Evolutionary conservation across 2,888 invertebrate species (phyloP).

Genomic region (Dioctria rufipes): DNA sequence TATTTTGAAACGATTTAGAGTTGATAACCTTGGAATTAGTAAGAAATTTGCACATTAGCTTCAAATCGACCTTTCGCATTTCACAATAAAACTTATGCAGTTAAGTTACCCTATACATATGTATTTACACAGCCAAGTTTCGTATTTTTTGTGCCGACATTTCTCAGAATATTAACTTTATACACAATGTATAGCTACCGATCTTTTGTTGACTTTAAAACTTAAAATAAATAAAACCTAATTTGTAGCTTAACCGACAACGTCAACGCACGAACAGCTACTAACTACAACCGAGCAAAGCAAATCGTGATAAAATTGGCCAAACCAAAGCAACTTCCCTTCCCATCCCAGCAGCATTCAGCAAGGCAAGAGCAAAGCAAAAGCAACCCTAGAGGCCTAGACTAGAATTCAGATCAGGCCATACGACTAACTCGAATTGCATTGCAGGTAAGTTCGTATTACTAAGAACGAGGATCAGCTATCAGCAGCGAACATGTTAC

Average conservation of each 20-base stretch:
- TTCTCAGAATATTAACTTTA: not conserved
- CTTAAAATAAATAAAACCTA: not conserved
- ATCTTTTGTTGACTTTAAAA: not conserved
- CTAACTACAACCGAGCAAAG: constrained; percentile 26
- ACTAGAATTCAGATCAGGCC: too few species aligned
- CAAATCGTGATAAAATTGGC: constrained; percentile 41
- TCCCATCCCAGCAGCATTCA: not conserved
- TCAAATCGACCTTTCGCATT: not conserved
- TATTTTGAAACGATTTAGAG: not conserved
- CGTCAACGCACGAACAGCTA: constrained; percentile 14
- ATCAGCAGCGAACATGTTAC: too few species aligned
- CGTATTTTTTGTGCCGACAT: too few species aligned
- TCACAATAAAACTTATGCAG: not conserved
- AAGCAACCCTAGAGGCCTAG: too few species aligned
- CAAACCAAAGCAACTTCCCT: constrained; percentile 26
- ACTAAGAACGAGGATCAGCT: too few species aligned
- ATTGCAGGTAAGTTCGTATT: too few species aligned
- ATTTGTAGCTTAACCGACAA: not conserved
- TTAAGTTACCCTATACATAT: not conserved
- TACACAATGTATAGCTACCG: too few species aligned
- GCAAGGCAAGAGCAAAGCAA: not conserved
- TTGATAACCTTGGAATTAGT: constrained; percentile 20
- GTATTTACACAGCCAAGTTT: too few species aligned
- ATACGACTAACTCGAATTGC: too few species aligned
- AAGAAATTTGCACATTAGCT: not conserved